These are phyloP conservation scores for Tachina fera DNA, from an alignment of 2,888 invertebrate species.

Conservation along the genomic window DNA sequence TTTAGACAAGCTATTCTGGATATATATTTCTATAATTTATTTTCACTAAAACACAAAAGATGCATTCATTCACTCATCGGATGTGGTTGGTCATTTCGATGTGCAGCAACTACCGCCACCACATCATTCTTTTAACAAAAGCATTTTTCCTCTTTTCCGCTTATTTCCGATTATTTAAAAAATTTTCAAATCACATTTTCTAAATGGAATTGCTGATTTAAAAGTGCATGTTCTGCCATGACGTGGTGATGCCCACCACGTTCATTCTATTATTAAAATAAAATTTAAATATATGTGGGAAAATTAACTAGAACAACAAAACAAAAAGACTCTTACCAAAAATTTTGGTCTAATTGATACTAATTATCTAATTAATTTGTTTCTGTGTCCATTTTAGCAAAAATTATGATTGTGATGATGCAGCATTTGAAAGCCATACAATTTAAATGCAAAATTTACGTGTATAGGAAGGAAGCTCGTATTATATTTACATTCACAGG, in stretches of 20 bases:
- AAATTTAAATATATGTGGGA: background rate
- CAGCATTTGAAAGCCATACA: background rate
- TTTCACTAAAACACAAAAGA: conserved; percentile 54
- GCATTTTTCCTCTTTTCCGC: background rate
- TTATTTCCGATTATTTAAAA: conserved; percentile 56
- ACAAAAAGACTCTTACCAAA: background rate
- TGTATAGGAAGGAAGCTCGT: too few relatives aligned
- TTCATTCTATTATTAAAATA: background rate
- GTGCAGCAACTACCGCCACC: background rate
- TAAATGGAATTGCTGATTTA: conserved; percentile 61
- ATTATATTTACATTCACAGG: too few relatives aligned
- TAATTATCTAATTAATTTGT: conserved; percentile 16
- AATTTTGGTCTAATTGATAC: conserved; percentile 5
- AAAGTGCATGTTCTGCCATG: conserved; percentile 59
- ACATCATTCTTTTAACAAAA: background rate
- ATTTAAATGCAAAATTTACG: too few relatives aligned
- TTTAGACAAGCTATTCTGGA: background rate
- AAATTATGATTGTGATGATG: background rate
- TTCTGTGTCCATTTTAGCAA: background rate
- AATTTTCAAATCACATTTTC: conserved; percentile 58
- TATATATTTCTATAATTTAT: conserved; percentile 32
- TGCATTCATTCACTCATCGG: conserved; percentile 58
- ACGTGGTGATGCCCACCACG: background rate
- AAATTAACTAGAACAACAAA: conserved; percentile 13
- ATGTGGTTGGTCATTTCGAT: conserved; percentile 64